Evolutionary conservation across 2,113 vertebrate genomes (phyloP), one percentile per base, ranked within the genome.

Genomic region (Periophthalmodon schlosseri): DNA sequence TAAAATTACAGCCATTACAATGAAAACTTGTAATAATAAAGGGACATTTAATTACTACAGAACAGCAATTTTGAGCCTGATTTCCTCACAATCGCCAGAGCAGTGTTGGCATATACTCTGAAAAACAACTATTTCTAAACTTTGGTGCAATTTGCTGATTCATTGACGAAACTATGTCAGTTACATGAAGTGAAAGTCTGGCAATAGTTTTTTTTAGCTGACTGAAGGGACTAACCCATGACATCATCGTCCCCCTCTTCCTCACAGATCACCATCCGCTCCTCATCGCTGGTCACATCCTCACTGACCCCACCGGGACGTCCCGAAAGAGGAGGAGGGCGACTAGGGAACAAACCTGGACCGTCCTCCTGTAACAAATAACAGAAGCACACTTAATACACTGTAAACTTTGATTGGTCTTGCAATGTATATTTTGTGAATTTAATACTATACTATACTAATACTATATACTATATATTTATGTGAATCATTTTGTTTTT

Each of bases 231-330:
- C 94, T 94, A 81, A 96, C 96, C 96, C 9, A 96, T 96, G 83
- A 96, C 96, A 49, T 96, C 96, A 23, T 96, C 96, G 6, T 96
- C 96, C 1, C 96, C 96, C 75, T 96, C 96, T 72, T 96, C 96
- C 80, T 96, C 96, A 66, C 95, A 96, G 90, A 96, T 96, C 75
- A 96, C 95, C 96, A 96, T 96, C 61, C 96, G 93, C 74, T 96
- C 96, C 76, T 96, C 96, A 0, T 96, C 96, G 23, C 96, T 96
- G 78, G 96, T 96, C 96, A 96, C 95, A 88, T 96, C 96, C 85
- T 96, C 95, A 1, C 95, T 96, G 85, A 67, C 94, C 0, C 93
- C 86, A 3, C 93, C 93, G 61, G 94, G 93, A 46, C 91, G 92
- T 28, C 93, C 87, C 5, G 79, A 81, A 68, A 86, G 90, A 0